phyloP scores from a whole-genome alignment of 2,888 invertebrate genomes.

The Bibio marci region DNA sequence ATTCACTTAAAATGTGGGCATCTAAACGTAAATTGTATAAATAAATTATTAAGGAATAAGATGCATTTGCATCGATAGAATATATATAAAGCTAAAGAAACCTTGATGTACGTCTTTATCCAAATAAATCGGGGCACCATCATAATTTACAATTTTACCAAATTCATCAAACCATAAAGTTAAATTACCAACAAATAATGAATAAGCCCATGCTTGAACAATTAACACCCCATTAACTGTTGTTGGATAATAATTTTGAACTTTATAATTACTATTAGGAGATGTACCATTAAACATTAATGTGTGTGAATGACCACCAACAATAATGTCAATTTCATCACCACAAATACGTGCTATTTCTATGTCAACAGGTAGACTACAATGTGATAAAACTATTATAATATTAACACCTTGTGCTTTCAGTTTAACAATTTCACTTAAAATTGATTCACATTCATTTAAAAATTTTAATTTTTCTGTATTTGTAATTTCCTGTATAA shows the following conservation, averaged over 20 bases:
- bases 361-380: constrained; percentile 52
- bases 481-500: constrained; percentile 42
- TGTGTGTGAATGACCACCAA: constrained; percentile 71
- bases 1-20: constrained; percentile 35
- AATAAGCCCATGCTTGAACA: constrained; percentile 57
- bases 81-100: constrained; percentile 17
- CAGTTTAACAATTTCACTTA: constrained; percentile 45
- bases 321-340: constrained; percentile 57
- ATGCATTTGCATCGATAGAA: background rate
- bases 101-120: constrained; percentile 44
- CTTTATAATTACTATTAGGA: constrained; percentile 36
- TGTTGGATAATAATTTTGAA: constrained; percentile 51
- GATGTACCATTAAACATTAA: constrained; percentile 46
- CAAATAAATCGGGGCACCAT: constrained; percentile 55
- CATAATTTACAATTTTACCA: constrained; percentile 46
- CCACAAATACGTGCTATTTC: constrained; percentile 45
- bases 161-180: constrained; percentile 48
- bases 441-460: constrained; percentile 49
- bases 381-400: constrained; percentile 66
- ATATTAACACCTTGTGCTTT: constrained; percentile 49
- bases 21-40: too few relatives aligned
- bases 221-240: constrained; percentile 40
- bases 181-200: constrained; percentile 62
- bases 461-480: constrained; percentile 48
- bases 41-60: constrained; percentile 12